Percentiles rank a stretch among this genome's conserved stretches.
Evolutionary conservation across 2,797 vertebrate species (phyloP).

Genomic region (Urophycis tenuis): DNA sequence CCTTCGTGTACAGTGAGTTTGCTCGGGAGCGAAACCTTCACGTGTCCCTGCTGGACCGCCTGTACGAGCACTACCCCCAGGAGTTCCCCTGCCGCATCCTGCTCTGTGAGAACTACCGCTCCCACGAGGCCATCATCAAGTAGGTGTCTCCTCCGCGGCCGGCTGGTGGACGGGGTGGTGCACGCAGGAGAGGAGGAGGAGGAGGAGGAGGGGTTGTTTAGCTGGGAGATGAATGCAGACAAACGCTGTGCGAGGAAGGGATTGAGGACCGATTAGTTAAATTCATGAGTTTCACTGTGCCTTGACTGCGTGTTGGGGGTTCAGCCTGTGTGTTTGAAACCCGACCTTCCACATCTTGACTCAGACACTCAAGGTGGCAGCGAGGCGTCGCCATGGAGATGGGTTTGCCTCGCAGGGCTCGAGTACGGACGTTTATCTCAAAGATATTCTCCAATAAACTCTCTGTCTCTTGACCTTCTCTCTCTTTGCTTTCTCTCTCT

Average conservation of each 20-base stretch:
- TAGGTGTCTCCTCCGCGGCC: slow-evolving; percentile 86
- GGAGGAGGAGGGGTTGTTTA: background rate
- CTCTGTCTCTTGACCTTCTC: too few species aligned
- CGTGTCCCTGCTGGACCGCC: slow-evolving; percentile 90
- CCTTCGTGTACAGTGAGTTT: slow-evolving; percentile 99
- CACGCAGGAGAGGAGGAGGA: background rate
- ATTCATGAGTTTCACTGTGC: too few species aligned
- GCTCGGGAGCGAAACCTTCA: slow-evolving; percentile 96
- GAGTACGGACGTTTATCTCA: too few species aligned
- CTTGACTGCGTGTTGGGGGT: too few species aligned
- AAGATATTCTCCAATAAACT: too few species aligned
- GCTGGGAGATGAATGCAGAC: background rate
- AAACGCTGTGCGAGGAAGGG: background rate
- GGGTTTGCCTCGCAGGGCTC: too few species aligned
- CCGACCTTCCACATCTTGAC: too few species aligned
- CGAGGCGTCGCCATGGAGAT: background rate
- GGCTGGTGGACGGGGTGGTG: too few species aligned
- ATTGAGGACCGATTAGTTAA: background rate
- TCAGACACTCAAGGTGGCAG: background rate
- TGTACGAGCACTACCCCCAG: slow-evolving; percentile 96
- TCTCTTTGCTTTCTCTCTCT: too few species aligned
- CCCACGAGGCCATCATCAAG: slow-evolving; percentile 99
- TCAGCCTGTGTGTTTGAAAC: too few species aligned
- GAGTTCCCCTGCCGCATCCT: slow-evolving; percentile 97
- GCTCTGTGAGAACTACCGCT: slow-evolving; percentile 99